Evolutionary conservation across 35 echinoderm and acorn worm species (phyloP).

Genomic region (Diadema setosum): DNA sequence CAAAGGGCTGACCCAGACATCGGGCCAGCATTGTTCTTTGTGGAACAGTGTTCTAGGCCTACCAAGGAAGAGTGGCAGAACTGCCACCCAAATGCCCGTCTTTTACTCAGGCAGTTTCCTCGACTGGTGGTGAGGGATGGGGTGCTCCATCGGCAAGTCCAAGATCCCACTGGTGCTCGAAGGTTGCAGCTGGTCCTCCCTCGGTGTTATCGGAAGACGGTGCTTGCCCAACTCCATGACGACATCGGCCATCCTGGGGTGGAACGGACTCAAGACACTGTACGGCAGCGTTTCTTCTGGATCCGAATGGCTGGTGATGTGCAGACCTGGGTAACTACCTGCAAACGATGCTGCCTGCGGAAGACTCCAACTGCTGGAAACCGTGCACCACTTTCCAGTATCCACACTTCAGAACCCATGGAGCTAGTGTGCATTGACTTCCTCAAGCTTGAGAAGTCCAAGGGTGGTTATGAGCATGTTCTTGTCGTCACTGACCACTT

Average conservation of each 20-base stretch:
- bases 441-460: slow-evolving; percentile 19
- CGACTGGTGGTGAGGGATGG: too few relatives aligned
- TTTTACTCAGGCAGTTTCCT: too few relatives aligned
- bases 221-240: slow-evolving; percentile 10
- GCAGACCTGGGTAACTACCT: neutral
- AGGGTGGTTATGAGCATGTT: neutral
- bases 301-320: slow-evolving; percentile 4
- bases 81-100: neutral
- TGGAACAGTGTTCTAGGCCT: neutral
- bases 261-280: slow-evolving; percentile 48
- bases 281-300: slow-evolving; percentile 59
- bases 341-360: slow-evolving; percentile 8
- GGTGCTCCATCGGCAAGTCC: neutral
- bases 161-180: neutral
- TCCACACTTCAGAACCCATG: slow-evolving; percentile 47
- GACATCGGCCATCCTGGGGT: slow-evolving; percentile 49
- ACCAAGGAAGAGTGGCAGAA: neutral
- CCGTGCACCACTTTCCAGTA: slow-evolving; percentile 3
- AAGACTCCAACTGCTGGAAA: neutral
- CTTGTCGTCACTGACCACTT: slow-evolving; percentile 38
- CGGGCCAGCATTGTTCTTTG: neutral
- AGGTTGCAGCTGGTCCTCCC: slow-evolving; percentile 15
- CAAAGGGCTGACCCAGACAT: neutral
- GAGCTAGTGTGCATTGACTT: slow-evolving; percentile 80
- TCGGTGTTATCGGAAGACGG: neutral